Evolutionary conservation across 2,888 invertebrate genomes (phyloP), one percentile per base, ranked within the genome.

Genomic region (Panzeria rudis): DNA sequence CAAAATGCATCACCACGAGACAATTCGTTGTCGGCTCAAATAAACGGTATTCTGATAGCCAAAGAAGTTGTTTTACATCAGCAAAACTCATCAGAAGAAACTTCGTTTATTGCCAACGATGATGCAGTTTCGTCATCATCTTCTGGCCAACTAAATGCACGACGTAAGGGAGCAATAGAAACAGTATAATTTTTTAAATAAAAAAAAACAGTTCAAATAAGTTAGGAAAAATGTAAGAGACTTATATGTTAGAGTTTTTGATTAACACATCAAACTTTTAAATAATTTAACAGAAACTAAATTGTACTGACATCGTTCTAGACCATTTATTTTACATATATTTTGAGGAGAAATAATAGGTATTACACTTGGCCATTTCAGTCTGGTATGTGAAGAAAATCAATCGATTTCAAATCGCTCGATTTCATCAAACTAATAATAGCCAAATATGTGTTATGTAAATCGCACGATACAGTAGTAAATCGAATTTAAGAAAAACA

Each of bases 51-150:
- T 69, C 35, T 64, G 4, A 86, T 89, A 69, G 71, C 89, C 35
- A 86, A 90, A 81, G 89, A 89, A 17, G 88, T 89, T 73, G 89
- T 91, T 87, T 89, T 90, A 17, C 62, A 89, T 25, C 87, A 89
- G 9, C 86, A 85, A 35, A 87, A 88, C 17, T 92, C 90, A n/a
- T 96, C 96, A 0, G 96, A 95, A 90, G 97, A 97, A 89, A 97
- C 97, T 0, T 96, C 96, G 0, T 97, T 97, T 90, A 96, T 96
- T 84, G 95, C 95, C 4, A 89, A 82, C 54, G 89, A 88, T 64
- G 87, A 80, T 15, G 83, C 13, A 25, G 44, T 29, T 5, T 52
- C 80, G 15, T 61, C 79, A 11, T 52, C 54, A n/a, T 44, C 66
- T 41, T 68, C 83, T 38, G 77, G 62, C 32, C 94, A 93, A 83